Base-by-base conservation (phyloP, 1,140 invertebrate species). In the Pentalonia nigronervosa region DNA sequence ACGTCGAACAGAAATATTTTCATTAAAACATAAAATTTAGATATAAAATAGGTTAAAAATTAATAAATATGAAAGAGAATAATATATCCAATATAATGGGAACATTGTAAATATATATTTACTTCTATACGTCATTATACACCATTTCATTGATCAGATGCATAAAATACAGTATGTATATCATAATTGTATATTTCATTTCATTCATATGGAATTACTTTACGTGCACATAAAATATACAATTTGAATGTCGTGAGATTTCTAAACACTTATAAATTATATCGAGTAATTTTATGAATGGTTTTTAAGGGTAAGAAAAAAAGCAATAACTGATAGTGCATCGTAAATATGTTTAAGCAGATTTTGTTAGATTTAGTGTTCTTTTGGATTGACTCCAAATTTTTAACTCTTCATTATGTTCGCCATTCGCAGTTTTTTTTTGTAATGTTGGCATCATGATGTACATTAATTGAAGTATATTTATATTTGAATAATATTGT, bases 311-410 rank as follows among this genome's bases (percentile, higher is more conserved):
- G 11, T 11, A 76, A 76, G 30, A n/a, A 76, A 48, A 50, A 88
- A 88, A 88, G 86, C 30, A 88, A 88, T 88, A 88, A 88, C 86
- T 34, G 48, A 89, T 53, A 89, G 87, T 89, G n/a, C 87, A 88
- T 53, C 23, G n/a, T 53, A 89, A 89, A 89, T 89, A 89, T 53
- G n/a, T 89, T 89, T 23, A 36, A 53, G 36, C n/a, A 89, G n/a
- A 89, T 89, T 89, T 89, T 53, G 25, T n/a, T 47, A 89, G 21
- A 89, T 89, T 76, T 89, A 53, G 34, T 53, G 23, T 48, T 34
- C 30, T 47, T 17, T 53, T 89, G 87, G 48, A 89, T 53, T 89
- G 8, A 53, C 23, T 89, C 48, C 87, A 89, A 89, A 20, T 89
- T 9, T 89, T 36, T 89, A n/a, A 88, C 21, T 30, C 34, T 89